Base-by-base conservation (phyloP, 2,797 vertebrate genomes). In the Syngnathus acus region DNA sequence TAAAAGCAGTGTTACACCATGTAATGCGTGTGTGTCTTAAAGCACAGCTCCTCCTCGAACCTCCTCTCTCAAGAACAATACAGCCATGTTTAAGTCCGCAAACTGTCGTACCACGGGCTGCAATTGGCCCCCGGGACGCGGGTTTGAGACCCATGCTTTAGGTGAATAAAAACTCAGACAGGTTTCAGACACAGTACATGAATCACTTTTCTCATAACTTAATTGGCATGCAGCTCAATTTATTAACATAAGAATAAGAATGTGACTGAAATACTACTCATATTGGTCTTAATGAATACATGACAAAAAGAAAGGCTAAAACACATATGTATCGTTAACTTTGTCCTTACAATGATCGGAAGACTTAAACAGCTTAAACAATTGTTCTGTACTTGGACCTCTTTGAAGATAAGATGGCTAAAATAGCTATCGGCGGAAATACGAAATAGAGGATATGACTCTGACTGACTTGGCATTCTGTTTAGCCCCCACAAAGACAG, bases 401-500 rank as follows among this genome's bases (percentile, higher is more conserved):
- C 26, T 32, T 32, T 32, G 2, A 32, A 32, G 26, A 32, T 32
- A 32, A 32, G 26, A 26, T 26, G 26, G 26, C 26, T 26, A 26
- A 26, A 26, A 32, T 3, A 32, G 2, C 26, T 32, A 32, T 32
- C 3, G 26, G 26, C 26, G 26, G 26, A 32, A 32, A 32, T 32
- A 32, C 42, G 13, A 43, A 43, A 43, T 43, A 43, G 9, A 43
- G 26, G 26, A 21, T n/a, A 48, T 21, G 2, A 16, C n/a, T 17
- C 6, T 11, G 23, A 43, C 19, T n/a, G 59, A 62, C 59, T 21
- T n/a, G 9, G 19, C 9, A 11, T 11, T 26, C 53, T 0, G 53
- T 26, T 23, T 11, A 23, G 23, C n/a, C 59, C 47, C 45, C 66
- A 55, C 65, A 38, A 65, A 72, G 65, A 67, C 59, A 55, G 42